A percentile compares a stretch with the other conserved stretches of the same genome.
phyloP scores from a whole-genome alignment of 2,797 vertebrate species.

The Notoglanidium macrostoma region DNA sequence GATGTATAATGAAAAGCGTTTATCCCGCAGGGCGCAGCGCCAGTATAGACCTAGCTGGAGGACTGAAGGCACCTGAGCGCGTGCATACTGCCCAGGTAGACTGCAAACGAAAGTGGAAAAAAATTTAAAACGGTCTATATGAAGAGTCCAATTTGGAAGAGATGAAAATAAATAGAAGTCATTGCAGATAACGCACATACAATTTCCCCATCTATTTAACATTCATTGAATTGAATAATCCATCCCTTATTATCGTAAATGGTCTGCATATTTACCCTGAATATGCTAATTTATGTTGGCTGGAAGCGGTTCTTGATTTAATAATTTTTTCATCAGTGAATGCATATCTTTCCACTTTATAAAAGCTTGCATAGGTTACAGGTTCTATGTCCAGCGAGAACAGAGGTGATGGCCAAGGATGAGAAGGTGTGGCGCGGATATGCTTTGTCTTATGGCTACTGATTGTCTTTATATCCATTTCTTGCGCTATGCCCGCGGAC shows the following conservation, averaged over 20 bases:
- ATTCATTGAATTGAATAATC: conserved; percentile 99
- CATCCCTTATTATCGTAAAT: conserved; percentile 98
- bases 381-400: conserved; percentile 37
- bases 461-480: conserved; percentile 73
- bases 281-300: conserved; percentile 99
- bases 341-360: conserved; percentile 70
- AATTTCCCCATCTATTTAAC: conserved; percentile 97
- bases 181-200: conserved; percentile 86
- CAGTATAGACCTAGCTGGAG: conserved; percentile 45
- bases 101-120: conserved; percentile 62
- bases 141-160: conserved; percentile 86
- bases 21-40: conserved; percentile 74
- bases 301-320: conserved; percentile 86
- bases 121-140: conserved; percentile 65
- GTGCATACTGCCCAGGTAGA: conserved; percentile 63
- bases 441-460: conserved; percentile 74
- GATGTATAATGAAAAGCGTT: conserved; percentile 78
- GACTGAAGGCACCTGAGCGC: conserved; percentile 69
- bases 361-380: conserved; percentile 66
- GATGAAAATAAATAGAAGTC: conserved; percentile 95
- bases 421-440: conserved; percentile 9
- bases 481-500: conserved; percentile 76
- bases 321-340: conserved; percentile 78
- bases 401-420: conserved; percentile 43
- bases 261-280: conserved; percentile 99